Evolutionary conservation across 2,113 vertebrate species (phyloP), one percentile per base, ranked within the genome.

Genomic region (Aspiorhynchus laticeps): DNA sequence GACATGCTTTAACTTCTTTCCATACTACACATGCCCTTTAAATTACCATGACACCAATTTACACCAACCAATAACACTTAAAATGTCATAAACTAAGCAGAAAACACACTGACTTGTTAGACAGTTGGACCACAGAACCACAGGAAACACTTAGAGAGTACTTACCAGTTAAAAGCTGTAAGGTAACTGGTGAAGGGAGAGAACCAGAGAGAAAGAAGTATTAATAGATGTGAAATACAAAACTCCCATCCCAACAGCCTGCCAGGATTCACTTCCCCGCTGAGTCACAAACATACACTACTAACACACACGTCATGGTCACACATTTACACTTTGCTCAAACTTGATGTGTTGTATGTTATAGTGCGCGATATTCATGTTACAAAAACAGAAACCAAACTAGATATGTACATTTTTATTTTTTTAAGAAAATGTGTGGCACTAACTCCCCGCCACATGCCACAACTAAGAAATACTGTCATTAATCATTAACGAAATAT

Each of bases 221-320:
- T 94, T 93, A 92, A 93, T 95, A 94, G 94, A 88, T 75, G 24
- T 93, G 95, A 93, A 95, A 95, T 88, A 80, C 90, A 67, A 88
- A 73, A 85, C 80, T 26, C 51, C 33, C 86, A 84, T 61, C 15
- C 26, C 15, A 43, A 83, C 73, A 73, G 33, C 11, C 7, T n/a
- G 41, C 28, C 75, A 75, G 79, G 81, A 80, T 71, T 83, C 26
- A 79, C 76, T 61, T 83, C 76, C 83, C 67, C 8, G 28, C 46
- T 31, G 5, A 51, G 46, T 71, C 41, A 78, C 61, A 65, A 76
- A 67, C 46, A 59, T 6, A 85, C 36, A 46, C 14, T 48, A 9
- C 41, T 48, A 43, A 36, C 59, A 33, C n/a, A 46, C 46, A 53
- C 43, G 21, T 53, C 77, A 80, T 61, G 5, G 79, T 28, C 59